These are phyloP conservation scores for Danio albolineatus DNA, from an alignment of 2,797 vertebrate genomes.

Conservation along the genomic window DNA sequence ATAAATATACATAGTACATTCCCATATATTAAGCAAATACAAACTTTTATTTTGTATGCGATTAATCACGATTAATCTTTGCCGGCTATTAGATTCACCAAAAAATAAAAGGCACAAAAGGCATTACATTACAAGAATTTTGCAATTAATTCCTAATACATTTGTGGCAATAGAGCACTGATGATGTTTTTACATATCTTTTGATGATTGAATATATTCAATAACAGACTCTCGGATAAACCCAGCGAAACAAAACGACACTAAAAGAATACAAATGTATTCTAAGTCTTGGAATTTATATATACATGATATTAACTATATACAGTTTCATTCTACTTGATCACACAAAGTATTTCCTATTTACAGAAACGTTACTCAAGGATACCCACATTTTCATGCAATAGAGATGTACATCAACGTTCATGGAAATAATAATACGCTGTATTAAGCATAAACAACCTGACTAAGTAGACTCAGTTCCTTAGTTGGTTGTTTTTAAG, in stretches of 20 bases:
- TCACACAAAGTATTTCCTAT: background rate
- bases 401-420: background rate
- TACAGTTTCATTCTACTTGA: background rate
- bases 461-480: conserved; percentile 28
- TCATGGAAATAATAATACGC: conserved; percentile 22
- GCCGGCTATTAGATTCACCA: background rate
- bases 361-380: conserved; percentile 11
- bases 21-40: too few relatives aligned
- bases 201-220: background rate
- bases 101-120: conserved; percentile 48
- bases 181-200: background rate
- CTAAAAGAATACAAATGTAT: background rate
- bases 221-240: background rate
- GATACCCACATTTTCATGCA: conserved; percentile 30
- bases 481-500: conserved; percentile 57
- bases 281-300: background rate
- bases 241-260: background rate
- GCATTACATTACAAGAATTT: conserved; percentile 20
- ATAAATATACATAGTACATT: too few relatives aligned
- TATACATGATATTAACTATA: background rate
- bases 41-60: too few relatives aligned
- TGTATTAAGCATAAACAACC: conserved; percentile 35
- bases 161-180: conserved; percentile 13
- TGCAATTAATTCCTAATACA: conserved; percentile 9
- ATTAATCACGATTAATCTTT: too few relatives aligned